phyloP scores from a whole-genome alignment of 2,113 vertebrate species.

The Scopus umbretta region DNA sequence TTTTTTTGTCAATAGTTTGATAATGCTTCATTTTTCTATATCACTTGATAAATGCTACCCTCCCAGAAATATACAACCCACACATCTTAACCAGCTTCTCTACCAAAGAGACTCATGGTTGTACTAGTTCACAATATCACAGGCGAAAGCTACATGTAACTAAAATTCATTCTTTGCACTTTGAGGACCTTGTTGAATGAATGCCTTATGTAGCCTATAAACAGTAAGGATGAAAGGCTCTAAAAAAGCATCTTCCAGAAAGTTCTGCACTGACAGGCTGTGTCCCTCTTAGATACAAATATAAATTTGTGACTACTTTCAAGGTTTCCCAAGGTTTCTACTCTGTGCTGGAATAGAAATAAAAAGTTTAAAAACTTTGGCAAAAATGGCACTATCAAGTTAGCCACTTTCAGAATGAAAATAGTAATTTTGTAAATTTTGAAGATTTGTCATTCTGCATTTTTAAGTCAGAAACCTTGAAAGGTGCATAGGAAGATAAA shows the following conservation, averaged over 20 bases:
- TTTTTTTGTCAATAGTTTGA: background rate
- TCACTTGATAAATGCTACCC: background rate
- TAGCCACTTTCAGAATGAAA: background rate
- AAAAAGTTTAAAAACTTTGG: background rate
- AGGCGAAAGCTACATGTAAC: background rate
- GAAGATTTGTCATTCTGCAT: background rate
- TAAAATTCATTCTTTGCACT: background rate
- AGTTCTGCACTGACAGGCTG: background rate
- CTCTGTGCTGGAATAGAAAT: background rate
- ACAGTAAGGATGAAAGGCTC: background rate
- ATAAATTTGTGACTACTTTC: background rate
- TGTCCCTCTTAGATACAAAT: background rate
- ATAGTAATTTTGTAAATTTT: background rate
- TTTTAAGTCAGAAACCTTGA: background rate
- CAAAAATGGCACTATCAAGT: background rate
- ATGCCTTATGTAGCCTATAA: background rate
- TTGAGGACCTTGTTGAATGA: background rate
- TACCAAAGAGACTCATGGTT: background rate
- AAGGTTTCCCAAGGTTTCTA: background rate
- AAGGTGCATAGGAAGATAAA: background rate
- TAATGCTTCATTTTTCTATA: background rate
- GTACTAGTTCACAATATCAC: background rate
- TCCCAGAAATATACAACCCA: background rate
- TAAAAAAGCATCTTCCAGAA: background rate
- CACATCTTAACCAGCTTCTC: background rate